Percentiles rank a stretch among this genome's conserved stretches.
These are phyloP conservation scores for Acanthochromis polyacanthus DNA, from an alignment of 2,113 vertebrate genomes.

Conservation along the genomic window DNA sequence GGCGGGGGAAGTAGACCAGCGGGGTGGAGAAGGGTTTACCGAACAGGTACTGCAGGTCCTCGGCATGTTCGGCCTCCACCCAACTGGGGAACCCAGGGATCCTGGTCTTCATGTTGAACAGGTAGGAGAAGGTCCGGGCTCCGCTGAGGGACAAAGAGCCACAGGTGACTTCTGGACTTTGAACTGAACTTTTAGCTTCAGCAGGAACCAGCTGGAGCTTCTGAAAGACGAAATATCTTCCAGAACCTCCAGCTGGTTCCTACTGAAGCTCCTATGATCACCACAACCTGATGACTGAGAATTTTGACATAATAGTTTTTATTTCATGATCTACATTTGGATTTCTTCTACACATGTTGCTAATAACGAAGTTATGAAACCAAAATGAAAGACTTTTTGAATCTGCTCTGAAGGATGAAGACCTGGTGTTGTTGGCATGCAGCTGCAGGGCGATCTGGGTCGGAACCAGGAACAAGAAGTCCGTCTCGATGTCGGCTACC, in stretches of 20 bases:
- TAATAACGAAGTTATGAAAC: too few relatives aligned
- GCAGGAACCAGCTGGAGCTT: too few relatives aligned
- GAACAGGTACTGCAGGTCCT: conserved; percentile 92
- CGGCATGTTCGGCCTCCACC: conserved; percentile 80
- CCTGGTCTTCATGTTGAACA: conserved; percentile 78
- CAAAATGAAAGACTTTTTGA: too few relatives aligned
- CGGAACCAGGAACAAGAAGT: conserved; percentile 89
- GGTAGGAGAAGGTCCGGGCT: conserved; percentile 74
- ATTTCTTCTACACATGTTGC: too few relatives aligned
- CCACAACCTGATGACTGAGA: too few relatives aligned
- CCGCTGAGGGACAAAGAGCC: conserved; percentile 38
- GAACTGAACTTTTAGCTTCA: too few relatives aligned
- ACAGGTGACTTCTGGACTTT: neutral
- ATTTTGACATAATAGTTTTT: too few relatives aligned
- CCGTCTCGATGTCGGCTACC: conserved; percentile 84
- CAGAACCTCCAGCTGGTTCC: too few relatives aligned
- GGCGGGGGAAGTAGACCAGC: conserved; percentile 82
- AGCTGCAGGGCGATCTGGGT: conserved; percentile 83
- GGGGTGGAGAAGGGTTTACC: conserved; percentile 88
- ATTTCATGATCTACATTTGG: too few relatives aligned
- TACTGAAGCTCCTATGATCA: too few relatives aligned
- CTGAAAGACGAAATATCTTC: too few relatives aligned
- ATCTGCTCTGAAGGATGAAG: conserved; percentile 12
- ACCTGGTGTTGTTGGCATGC: conserved; percentile 84
- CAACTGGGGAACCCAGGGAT: conserved; percentile 74